phyloP scores from a whole-genome alignment of 2,797 vertebrate species.

The Pseudochirops corinnae region DNA sequence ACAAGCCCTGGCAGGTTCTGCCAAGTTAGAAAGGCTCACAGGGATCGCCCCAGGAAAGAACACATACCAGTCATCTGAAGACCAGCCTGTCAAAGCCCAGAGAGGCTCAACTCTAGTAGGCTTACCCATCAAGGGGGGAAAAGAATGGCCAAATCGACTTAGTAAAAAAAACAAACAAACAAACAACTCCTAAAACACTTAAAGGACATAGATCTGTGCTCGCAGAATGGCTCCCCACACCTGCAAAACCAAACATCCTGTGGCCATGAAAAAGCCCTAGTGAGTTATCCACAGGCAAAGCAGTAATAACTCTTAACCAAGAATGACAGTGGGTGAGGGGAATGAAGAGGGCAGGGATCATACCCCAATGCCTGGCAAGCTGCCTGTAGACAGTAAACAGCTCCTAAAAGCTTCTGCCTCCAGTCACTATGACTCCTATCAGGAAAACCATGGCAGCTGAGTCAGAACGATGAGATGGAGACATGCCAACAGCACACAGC shows the following conservation, averaged over 20 bases:
- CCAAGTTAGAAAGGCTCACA: not conserved
- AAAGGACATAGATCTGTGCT: not conserved
- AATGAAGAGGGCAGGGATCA: not conserved
- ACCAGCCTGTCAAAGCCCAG: not conserved
- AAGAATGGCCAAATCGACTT: not conserved
- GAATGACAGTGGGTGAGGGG: not conserved
- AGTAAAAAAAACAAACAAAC: not conserved
- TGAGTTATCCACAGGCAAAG: not conserved
- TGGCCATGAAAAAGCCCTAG: not conserved
- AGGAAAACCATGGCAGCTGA: not conserved
- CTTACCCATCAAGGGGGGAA: not conserved
- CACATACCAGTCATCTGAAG: not conserved
- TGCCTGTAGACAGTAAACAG: not conserved
- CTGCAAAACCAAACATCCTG: not conserved
- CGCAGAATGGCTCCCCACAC: accelerated
- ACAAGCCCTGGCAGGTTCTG: not conserved
- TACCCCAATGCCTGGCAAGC: not conserved
- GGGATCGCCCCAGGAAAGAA: not conserved
- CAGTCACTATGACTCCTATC: not conserved
- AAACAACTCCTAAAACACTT: not conserved
- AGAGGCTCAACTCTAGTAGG: not conserved
- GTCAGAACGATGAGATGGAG: not conserved
- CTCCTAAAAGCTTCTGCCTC: not conserved
- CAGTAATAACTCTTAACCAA: not conserved
- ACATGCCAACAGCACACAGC: not conserved